Evolutionary conservation across 1,140 invertebrate genomes (phyloP), one percentile per base, ranked within the genome.

Genomic region (Lanistes nyassanus): DNA sequence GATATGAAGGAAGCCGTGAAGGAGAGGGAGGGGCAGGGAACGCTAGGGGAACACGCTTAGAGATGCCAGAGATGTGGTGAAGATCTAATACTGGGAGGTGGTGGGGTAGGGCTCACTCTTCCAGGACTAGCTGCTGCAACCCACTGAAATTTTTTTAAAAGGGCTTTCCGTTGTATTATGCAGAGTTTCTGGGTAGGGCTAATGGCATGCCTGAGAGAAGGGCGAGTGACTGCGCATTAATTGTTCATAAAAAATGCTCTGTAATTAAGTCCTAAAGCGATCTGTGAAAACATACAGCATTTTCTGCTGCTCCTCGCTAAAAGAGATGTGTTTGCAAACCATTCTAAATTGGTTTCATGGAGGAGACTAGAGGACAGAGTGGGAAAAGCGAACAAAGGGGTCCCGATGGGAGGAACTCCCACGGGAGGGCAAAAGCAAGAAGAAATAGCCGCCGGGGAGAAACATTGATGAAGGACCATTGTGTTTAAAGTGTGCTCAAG

Each of bases 391-490:
- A 16, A 16, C 9, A 6, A 16, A 16, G 42, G 5, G 42, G 1
- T 5, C 1, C 42, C 42, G 1, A 3, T 9, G 42, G 42, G 42
- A 47, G 9, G 42, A 47, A 47, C 42, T 47, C 42, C 42, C 42
- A 47, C 42, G 42, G 42, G n/a, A n/a, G n/a, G 42, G 42, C 42
- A 47, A 47, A 47, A 16, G 42, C 42, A 60, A 60, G 56, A 60
- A 31, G 56, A 60, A 26, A 60, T 26, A 60, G 56, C 23, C 56
- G n/a, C 56, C n/a, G n/a, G 29, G 29, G 56, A 60, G 56, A 60
- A 60, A 60, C 9, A n/a, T 60, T 60, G 56, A 60, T 60, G 56
- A 60, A n/a, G 23, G 29, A 60, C 56, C 6, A 60, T 60, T 60
- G 29, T 26, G 56, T 31, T 31, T 60, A 60, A 60, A 60, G 56